Evolutionary conservation across 2,113 vertebrate genomes (phyloP), one percentile per base, ranked within the genome.

Genomic region (Nibea coibor): DNA sequence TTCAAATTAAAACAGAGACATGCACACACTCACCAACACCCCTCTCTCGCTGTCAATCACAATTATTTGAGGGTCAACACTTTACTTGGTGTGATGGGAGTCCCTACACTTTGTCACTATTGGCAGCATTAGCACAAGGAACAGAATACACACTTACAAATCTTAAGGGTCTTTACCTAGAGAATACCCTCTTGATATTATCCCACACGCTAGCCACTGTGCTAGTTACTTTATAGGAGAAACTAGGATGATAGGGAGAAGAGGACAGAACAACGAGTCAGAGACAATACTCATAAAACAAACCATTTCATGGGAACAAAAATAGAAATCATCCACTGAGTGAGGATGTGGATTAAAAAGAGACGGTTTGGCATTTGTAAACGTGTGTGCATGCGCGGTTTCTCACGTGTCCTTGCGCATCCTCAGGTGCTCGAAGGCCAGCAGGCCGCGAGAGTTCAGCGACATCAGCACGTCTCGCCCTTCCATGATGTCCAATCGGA

Each of bases 211-310:
- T 97, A 97, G 96, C 95, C 93, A 98, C 95, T 94, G 96, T 96
- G 95, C 94, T 94, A 96, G 96, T 97, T 96, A 98, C 94, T 97
- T 97, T 97, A 96, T 97, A 96, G 94, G 95, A 96, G 96, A 97
- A 95, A 96, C 97, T 98, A 95, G 94, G 95, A 93, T 90, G 92
- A 93, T 94, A 93, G 91, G 93, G 85, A 96, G 75, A 95, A 93
- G 93, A 91, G 91, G 94, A 93, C 95, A 95, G 94, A 95, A 95
- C 89, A 93, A 91, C 91, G 77, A 94, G 94, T 95, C 95, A 95
- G 92, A 96, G 94, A 95, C 92, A 96, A 91, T 95, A 93, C 94
- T 95, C 91, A 92, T 92, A 94, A 95, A 93, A 93, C 75, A 93
- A 92, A 88, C 85, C 78, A 89, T 90, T 89, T 92, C 81, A 90